Conservation (phyloP, 2,113 vertebrate genomes). For the Oreotragus oreotragus region DNA sequence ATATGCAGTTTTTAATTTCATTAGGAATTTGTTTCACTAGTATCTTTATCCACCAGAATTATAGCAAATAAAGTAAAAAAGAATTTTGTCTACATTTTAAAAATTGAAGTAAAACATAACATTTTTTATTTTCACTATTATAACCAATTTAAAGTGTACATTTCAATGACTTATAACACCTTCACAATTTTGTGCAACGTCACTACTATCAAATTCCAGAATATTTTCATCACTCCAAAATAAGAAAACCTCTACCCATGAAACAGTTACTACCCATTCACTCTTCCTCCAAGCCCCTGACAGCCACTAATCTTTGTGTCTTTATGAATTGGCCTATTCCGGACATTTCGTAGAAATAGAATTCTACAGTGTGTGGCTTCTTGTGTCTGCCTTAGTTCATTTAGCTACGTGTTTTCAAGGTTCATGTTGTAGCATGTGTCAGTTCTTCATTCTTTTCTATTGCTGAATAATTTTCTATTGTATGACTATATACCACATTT, state of each 20-base stretch:
- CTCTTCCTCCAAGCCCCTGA: not conserved
- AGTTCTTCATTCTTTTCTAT: not conserved
- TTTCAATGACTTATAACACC: not conserved
- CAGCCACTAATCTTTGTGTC: not conserved
- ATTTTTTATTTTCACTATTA: not conserved
- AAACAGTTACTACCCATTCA: not conserved
- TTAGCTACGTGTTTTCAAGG: not conserved
- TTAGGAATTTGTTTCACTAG: constrained; percentile 8
- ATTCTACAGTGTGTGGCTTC: not conserved
- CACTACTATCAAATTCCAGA: not conserved
- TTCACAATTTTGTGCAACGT: not conserved
- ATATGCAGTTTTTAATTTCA: not conserved
- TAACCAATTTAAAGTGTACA: not conserved
- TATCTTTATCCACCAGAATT: not conserved
- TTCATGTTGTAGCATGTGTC: not conserved
- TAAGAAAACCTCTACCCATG: not conserved
- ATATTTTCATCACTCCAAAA: not conserved
- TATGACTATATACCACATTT: not conserved
- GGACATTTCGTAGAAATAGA: not conserved
- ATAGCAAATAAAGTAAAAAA: constrained; percentile 39
- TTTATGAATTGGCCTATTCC: not conserved
- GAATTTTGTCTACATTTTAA: not conserved
- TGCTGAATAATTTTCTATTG: not conserved
- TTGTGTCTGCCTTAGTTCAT: not conserved
- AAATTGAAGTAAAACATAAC: not conserved